A percentile compares a stretch with the other conserved stretches of the same genome.
Evolutionary conservation across 2,888 invertebrate species (phyloP).

Genomic region (Tillus elongatus): DNA sequence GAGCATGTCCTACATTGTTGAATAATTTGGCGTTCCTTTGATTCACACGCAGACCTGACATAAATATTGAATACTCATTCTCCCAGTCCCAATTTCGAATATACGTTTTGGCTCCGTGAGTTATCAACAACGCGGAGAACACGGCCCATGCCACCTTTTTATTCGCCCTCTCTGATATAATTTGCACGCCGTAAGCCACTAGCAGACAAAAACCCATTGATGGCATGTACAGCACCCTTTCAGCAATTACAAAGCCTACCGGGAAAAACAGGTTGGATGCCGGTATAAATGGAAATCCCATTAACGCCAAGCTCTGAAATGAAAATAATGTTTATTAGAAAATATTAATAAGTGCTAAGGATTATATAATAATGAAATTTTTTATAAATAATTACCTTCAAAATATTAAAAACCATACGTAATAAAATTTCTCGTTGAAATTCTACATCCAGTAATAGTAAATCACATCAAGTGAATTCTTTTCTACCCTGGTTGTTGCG

Average conservation of each 20-base stretch:
- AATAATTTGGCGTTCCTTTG: slow-evolving; percentile 90
- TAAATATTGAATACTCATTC: slow-evolving; percentile 87
- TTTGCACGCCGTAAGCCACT: slow-evolving; percentile 76
- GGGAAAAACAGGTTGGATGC: slow-evolving; percentile 97
- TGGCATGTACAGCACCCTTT: slow-evolving; percentile 90
- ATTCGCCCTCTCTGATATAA: slow-evolving; percentile 55
- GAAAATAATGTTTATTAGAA: slow-evolving; percentile 13
- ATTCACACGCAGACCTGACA: slow-evolving; percentile 80
- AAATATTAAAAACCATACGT: too few species aligned
- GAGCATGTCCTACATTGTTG: slow-evolving; percentile 94
- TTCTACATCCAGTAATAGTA: too few species aligned
- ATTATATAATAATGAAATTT: too few species aligned
- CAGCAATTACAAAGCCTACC: slow-evolving; percentile 95
- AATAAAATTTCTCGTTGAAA: too few species aligned
- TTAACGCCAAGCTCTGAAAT: slow-evolving; percentile 72
- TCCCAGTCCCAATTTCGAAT: slow-evolving; percentile 88
- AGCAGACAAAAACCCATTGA: slow-evolving; percentile 96
- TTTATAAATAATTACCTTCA: too few species aligned
- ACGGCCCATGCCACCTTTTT: slow-evolving; percentile 58
- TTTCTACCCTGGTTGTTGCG: too few species aligned
- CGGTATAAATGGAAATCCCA: slow-evolving; percentile 86
- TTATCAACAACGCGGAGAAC: slow-evolving; percentile 56
- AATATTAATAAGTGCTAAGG: too few species aligned
- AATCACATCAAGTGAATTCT: too few species aligned
- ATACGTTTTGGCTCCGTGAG: slow-evolving; percentile 80